phyloP scores from a whole-genome alignment of 2,113 vertebrate species.

The Aegotheles bennettii region DNA sequence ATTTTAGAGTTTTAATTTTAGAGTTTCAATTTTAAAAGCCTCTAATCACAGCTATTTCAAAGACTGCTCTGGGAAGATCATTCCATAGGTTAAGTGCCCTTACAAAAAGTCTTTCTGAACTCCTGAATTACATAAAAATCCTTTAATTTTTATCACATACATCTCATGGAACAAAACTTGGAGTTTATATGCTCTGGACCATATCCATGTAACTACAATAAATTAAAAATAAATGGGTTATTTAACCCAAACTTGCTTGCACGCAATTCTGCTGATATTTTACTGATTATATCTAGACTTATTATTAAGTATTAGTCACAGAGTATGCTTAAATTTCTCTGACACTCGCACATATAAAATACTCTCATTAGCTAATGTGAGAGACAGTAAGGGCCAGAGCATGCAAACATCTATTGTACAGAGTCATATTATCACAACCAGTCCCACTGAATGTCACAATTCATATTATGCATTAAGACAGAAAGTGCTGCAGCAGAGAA shows the following conservation, averaged over 20 bases:
- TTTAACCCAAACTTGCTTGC: neutral
- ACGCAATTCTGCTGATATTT: neutral
- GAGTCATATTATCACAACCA: neutral
- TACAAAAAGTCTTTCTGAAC: neutral
- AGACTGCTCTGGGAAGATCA: neutral
- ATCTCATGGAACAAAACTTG: neutral
- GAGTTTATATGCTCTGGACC: neutral
- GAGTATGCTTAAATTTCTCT: conserved; percentile 11
- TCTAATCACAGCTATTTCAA: neutral
- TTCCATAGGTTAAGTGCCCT: neutral
- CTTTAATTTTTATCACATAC: neutral
- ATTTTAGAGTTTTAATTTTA: neutral
- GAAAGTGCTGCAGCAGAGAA: neutral
- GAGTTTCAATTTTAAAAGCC: neutral
- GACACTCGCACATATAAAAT: conserved; percentile 31
- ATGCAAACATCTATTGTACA: neutral
- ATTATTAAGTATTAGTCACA: conserved; percentile 25
- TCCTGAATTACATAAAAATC: neutral
- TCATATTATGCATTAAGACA: neutral
- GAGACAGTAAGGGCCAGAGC: neutral
- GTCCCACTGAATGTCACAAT: neutral
- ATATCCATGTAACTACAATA: neutral
- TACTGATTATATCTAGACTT: conserved; percentile 23
- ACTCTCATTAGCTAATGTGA: neutral
- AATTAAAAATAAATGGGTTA: conserved; percentile 31